Evolutionary conservation across 2,797 vertebrate species (phyloP), one percentile per base, ranked within the genome.

Genomic region (Artibeus jamaicensis): DNA sequence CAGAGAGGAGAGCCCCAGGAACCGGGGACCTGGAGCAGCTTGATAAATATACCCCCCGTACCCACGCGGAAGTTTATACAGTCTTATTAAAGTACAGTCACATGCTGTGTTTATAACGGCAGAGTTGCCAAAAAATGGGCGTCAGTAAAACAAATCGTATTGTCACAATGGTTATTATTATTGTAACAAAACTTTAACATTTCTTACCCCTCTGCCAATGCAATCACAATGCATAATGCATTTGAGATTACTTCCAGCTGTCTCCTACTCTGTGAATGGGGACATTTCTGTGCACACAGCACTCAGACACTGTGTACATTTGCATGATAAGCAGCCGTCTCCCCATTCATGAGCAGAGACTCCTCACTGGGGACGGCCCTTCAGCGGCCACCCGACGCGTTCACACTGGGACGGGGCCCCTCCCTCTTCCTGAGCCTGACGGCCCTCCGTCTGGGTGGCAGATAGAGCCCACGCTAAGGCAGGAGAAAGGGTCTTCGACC

Each of bases 211-310:
- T 97, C 96, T 97, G 96, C 97, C 97, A 97, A 96, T 97, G 96
- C 97, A 93, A 95, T 97, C 96, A 97, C 97, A 97, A 97, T 98
- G 97, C 96, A 97, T 98, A 97, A 98, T 98, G 96, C 97, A 97
- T 98, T 95, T 70, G 96, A 87, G 86, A 97, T 96, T 82, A 86
- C 96, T 97, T 96, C 97, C 97, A 98, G 97, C 97, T 98, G 97
- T 95, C 97, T 97, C 95, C 88, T 3, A 5, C 83, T 95, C 96
- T 86, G 77, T 97, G 97, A 98, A 97, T 96, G 96, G 95, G 89
- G 90, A 96, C 84, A 62, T 91, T 76, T 68, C 77, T 81, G 91
- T 81, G 79, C 90, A 95, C 89, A 87, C 71, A 79, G 95, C 84
- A 26, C 65, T 96, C 94, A 96, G 94, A 93, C 32, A 12, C 74